These are phyloP conservation scores for Eupithecia inturbata DNA, from an alignment of 2,888 invertebrate species.

Conservation along the genomic window DNA sequence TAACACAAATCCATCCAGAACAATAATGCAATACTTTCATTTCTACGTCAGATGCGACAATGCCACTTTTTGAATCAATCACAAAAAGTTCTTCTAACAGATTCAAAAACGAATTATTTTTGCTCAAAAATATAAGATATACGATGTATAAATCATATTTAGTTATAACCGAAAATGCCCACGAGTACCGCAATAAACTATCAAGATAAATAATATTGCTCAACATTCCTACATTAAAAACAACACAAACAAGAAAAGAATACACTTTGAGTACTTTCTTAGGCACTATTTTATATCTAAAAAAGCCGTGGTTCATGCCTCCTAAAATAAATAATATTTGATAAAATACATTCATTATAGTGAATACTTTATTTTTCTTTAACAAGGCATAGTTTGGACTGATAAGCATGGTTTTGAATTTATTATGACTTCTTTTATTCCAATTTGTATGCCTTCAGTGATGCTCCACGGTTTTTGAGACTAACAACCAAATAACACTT, in stretches of 20 bases:
- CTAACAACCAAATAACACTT: not conserved
- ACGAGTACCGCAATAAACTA: not conserved
- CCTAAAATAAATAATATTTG: not conserved
- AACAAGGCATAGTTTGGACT: not conserved
- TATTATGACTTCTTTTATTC: not conserved
- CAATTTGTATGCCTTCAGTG: not conserved
- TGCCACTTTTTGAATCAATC: not conserved
- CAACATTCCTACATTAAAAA: not conserved
- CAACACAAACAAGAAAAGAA: not conserved
- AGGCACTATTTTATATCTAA: constrained; percentile 1
- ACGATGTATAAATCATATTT: not conserved
- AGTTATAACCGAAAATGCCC: not conserved
- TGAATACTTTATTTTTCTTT: not conserved
- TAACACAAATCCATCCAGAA: not conserved
- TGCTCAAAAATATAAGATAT: not conserved
- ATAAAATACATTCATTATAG: not conserved
- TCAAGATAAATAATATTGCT: not conserved
- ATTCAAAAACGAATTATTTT: not conserved
- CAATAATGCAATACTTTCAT: not conserved
- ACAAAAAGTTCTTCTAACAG: not conserved
- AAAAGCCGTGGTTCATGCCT: constrained; percentile 4
- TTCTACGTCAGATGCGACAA: not conserved
- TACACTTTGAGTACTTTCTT: not conserved
- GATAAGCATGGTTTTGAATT: not conserved
- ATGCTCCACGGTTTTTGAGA: not conserved